Evolutionary conservation across 2,797 vertebrate genomes (phyloP), one percentile per base, ranked within the genome.

Genomic region (Scleropages formosus): DNA sequence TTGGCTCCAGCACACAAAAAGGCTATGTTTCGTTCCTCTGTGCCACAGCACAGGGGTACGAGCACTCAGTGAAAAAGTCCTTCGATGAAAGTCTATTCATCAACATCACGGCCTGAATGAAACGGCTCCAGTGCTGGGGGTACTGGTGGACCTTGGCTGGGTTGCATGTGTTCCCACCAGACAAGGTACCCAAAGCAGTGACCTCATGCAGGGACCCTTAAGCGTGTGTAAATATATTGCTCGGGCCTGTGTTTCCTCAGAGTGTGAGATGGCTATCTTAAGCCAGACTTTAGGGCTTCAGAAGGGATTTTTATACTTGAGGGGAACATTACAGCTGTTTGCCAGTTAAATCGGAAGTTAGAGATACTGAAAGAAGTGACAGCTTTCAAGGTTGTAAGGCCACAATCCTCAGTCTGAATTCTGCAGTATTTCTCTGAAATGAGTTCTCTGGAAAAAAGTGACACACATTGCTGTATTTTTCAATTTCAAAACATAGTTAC

Each of bases 71-170:
- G 86, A 83, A 84, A 89, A 9, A 81, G 83, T 88, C 87, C 87
- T 39, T 84, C 86, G 86, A 86, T 84, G 77, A 78, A 87, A 85
- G 83, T 84, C 84, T 89, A 94, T 94, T 91, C 77, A 90, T 93
- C 92, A 93, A 88, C 85, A 89, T 93, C 89, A 90, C 61, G 79
- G 80, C 58, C 66, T 31, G 78, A 80, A 1, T 83, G 84, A 86
- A 86, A 83, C 79, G 2, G 81, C 81, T 85, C 78, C 79, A 78
- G 80, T 82, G 80, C 78, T 79, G 64, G 84, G 83, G 82, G 81
- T 73, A 18, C 15, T n/a, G 60, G 67, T 39, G 44, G 39, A 51
- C 9, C 27, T 13, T 31, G 59, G 44, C 68, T 72, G 44, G 58
- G 31, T 49, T 44, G 61, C 68, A 75, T 83, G 80, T 74, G 59